Evolutionary conservation across 2,113 vertebrate genomes (phyloP), one percentile per base, ranked within the genome.

Genomic region (Cebus imitator): DNA sequence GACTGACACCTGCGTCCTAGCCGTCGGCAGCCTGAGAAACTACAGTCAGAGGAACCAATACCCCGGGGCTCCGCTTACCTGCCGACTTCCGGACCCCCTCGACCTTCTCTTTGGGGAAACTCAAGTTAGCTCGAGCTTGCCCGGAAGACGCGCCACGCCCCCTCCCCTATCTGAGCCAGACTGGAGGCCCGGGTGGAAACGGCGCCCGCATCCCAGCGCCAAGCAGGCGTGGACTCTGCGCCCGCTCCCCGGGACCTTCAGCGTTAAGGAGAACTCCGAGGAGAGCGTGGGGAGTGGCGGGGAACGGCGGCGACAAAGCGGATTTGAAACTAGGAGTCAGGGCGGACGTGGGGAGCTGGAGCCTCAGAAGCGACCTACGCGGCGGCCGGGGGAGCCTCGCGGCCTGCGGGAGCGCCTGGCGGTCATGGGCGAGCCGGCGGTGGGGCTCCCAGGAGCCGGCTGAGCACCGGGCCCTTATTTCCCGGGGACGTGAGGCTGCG

Each of bases 111-210:
- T 7, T 5, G 2, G 50, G 61, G 6, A 11, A 18, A 32, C 12
- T 57, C 91, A 6, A 43, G 37, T 61, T 61, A 2, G 25, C 73
- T 0, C 1, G 23, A n/a, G 58, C 45, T n/a, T 3, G 90, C 58
- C 20, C 11, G 8, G 92, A 66, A 13, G 91, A 20, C 35, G 78
- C 66, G 78, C 96, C 97, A 95, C 97, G 84, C 95, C 93, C 85
- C 87, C 86, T 96, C 91, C 92, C 76, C 72, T 7, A 0, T 12
- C 92, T 3, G 70, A 83, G 70, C 82, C 1, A 0, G 64, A 30
- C 48, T 0, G 37, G 90, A 30, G 55, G 40, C 25, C 18, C 0
- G 25, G 81, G 50, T 55, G 78, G 52, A 27, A 35, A 12, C 57
- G 3, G 80, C 61, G 43, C 13, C 66, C 21, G 75, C 84, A 3